Percentiles rank a stretch among this genome's conserved stretches.
These are phyloP conservation scores for Phainopepla nitens DNA, from an alignment of 2,113 vertebrate species.

Conservation along the genomic window DNA sequence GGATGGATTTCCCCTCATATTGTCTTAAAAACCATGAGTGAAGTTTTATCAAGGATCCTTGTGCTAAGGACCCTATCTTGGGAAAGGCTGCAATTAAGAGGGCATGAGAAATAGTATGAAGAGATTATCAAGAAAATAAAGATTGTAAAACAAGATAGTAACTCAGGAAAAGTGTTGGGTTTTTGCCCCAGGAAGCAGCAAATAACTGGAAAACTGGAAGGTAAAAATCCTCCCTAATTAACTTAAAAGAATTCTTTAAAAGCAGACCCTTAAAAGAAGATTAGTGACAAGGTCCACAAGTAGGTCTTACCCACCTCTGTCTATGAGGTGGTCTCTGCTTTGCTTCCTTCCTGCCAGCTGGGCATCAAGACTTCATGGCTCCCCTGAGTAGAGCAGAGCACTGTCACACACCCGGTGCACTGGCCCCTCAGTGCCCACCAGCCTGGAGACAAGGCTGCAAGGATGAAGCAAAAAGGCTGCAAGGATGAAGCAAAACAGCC, in stretches of 20 bases:
- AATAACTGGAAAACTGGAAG: not conserved
- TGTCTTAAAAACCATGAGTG: not conserved
- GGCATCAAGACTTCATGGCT: not conserved
- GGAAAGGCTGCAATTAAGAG: not conserved
- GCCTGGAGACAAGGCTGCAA: not conserved
- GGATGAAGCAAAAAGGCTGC: not conserved
- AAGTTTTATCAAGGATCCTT: conserved; percentile 17
- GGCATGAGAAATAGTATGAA: not conserved
- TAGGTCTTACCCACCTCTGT: not conserved
- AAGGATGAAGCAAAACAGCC: not conserved
- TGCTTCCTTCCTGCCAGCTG: not conserved
- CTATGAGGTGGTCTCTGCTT: not conserved
- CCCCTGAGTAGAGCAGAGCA: not conserved
- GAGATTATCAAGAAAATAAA: not conserved
- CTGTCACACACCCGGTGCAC: rapidly evolving
- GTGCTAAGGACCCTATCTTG: not conserved
- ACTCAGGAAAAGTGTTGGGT: not conserved
- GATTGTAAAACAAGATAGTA: not conserved
- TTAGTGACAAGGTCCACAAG: not conserved
- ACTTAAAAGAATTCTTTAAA: not conserved
- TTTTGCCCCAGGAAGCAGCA: not conserved
- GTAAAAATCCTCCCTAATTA: not conserved
- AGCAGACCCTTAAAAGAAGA: not conserved
- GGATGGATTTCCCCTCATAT: not conserved
- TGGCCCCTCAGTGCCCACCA: not conserved